These are phyloP conservation scores for Dexiosoma caninum DNA, from an alignment of 2,888 invertebrate species.

Conservation along the genomic window DNA sequence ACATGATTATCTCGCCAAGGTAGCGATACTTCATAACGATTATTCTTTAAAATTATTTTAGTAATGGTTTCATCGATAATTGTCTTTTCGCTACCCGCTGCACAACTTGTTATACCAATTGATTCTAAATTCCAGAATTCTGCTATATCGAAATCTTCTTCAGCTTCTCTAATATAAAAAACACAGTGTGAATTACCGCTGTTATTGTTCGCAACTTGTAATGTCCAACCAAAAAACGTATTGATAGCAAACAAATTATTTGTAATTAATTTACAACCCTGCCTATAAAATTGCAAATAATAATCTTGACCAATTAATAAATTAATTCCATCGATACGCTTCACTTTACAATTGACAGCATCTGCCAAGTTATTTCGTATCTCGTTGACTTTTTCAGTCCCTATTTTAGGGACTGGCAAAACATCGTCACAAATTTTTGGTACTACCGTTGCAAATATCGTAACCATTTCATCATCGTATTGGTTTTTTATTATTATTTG, in stretches of 20 bases:
- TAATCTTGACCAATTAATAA: constrained; percentile 55
- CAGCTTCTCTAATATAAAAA: constrained; percentile 29
- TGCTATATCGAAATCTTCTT: constrained; percentile 24
- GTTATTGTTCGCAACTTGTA: constrained; percentile 33
- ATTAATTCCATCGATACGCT: constrained; percentile 39
- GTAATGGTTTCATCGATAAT: constrained; percentile 20
- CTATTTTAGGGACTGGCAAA: constrained; percentile 36
- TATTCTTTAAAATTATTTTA: constrained; percentile 25
- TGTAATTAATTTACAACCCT: constrained; percentile 14
- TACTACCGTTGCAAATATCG: constrained; percentile 38
- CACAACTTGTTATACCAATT: constrained; percentile 36
- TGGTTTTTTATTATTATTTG: constrained; percentile 46
- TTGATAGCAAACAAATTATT: constrained; percentile 50
- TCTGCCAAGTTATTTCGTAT: constrained; percentile 1
- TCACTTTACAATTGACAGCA: constrained; percentile 10
- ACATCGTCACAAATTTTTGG: constrained; percentile 49
- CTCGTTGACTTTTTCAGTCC: not conserved
- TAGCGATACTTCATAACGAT: no score
- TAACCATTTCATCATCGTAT: constrained; percentile 29
- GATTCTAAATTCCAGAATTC: constrained; percentile 53
- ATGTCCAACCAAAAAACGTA: constrained; percentile 56
- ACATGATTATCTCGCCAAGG: no score
- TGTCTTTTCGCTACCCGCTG: not conserved
- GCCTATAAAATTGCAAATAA: constrained; percentile 55
- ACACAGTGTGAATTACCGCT: not conserved